These are phyloP conservation scores for Calliphora vomitoria DNA, from an alignment of 2,888 invertebrate species.

Conservation along the genomic window DNA sequence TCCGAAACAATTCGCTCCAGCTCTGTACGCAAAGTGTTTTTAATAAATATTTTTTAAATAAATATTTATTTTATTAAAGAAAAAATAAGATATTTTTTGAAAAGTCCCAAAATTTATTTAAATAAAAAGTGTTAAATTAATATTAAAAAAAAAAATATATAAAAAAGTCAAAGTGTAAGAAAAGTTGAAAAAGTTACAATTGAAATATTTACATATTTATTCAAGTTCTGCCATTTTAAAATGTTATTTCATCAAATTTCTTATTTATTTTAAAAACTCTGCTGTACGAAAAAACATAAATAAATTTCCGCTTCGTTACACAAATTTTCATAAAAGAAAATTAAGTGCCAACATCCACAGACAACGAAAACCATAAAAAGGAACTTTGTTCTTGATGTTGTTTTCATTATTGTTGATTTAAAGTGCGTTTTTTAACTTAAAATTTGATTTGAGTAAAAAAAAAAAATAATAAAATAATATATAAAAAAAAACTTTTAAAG, in stretches of 20 bases:
- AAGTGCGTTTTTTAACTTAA: conserved; percentile 28
- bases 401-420: conserved; percentile 35
- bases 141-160: background rate
- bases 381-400: conserved; percentile 10
- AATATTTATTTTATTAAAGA: conserved; percentile 8
- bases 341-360: conserved; percentile 52
- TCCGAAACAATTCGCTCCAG: conserved; percentile 1
- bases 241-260: background rate
- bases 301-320: conserved; percentile 27
- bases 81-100: background rate
- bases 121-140: background rate
- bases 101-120: background rate
- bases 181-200: no score
- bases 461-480: background rate
- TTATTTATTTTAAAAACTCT: background rate
- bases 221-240: background rate
- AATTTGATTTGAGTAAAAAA: conserved; percentile 18
- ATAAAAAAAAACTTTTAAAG: background rate
- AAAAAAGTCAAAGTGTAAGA: no score
- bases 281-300: background rate
- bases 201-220: no score
- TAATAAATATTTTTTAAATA: background rate
- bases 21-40: conserved; percentile 1
- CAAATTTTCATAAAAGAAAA: conserved; percentile 36
- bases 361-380: conserved; percentile 3